A percentile compares a stretch with the other conserved stretches of the same genome.
Evolutionary conservation across 2,888 invertebrate genomes (phyloP).

Genomic region (Trachelus iudaicus): DNA sequence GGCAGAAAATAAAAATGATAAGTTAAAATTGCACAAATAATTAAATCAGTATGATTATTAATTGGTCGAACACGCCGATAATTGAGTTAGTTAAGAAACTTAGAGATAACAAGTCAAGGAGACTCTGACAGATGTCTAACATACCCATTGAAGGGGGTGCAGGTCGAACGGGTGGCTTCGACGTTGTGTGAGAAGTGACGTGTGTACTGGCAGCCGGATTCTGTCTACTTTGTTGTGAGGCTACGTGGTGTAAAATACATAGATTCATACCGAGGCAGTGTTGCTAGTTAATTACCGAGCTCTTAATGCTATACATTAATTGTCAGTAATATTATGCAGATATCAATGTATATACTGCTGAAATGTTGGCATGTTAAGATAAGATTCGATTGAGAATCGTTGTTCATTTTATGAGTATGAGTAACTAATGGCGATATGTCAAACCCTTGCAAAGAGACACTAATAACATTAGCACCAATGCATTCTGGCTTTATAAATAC

Average conservation of each 20-base stretch:
- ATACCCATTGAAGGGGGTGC: slow-evolving; percentile 63
- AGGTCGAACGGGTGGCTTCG: slow-evolving; percentile 64
- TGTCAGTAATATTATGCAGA: not conserved
- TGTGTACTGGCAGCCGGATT: slow-evolving; percentile 59
- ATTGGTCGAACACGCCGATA: not conserved
- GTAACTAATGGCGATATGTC: not conserved
- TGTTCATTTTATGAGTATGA: not conserved
- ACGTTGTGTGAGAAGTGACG: slow-evolving; percentile 56
- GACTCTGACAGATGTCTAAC: slow-evolving; percentile 36
- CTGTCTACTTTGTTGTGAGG: slow-evolving; percentile 61
- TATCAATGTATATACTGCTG: not conserved
- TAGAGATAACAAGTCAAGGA: not conserved
- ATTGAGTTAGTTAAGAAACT: not conserved
- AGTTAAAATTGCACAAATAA: not conserved
- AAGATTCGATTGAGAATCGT: not conserved
- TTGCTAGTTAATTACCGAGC: not conserved
- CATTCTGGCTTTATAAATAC: not conserved
- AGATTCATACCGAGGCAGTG: not conserved
- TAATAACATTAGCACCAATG: not conserved
- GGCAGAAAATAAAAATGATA: not conserved
- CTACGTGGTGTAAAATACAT: slow-evolving; percentile 50
- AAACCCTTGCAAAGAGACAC: not conserved
- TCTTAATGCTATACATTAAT: not conserved
- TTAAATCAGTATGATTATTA: not conserved
- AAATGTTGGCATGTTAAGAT: not conserved